Base-by-base conservation (phyloP, 2,888 invertebrate species). In the Nycteola revayana region DNA sequence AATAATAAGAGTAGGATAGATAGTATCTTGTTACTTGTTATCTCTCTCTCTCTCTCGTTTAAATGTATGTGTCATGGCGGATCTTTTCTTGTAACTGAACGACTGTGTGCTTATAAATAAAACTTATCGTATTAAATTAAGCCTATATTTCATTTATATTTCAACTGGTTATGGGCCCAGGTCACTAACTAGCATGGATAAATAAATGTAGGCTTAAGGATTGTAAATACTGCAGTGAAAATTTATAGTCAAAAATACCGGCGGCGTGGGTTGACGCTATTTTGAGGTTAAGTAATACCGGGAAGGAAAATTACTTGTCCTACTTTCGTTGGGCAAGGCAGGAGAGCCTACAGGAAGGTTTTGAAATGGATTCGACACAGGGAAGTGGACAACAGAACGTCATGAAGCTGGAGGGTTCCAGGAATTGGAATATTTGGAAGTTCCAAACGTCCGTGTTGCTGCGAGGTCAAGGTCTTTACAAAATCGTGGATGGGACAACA, bases 381-480 rank as follows among this genome's bases (percentile, higher is more conserved):
- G 6, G 21, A 10, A 21, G 8, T 7, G 1, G 7, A 7, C 1
- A 6, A 28, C 18, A 28, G 18, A 28, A 18, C 17, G 28, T 28
- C 18, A 28, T 28, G 18, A 28, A 28, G 21, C 9, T 26, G 26
- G 14, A 14, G 14, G 25, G 31, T 18, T 10, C 10, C 20, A 28
- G 8, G 2, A 29, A 35, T 24, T 32, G 29, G 32, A 28, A 41
- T 3, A n/a, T 32, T 9, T 38, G 34, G 29, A 11, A 25, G 8
- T 36, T 32, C 22, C 26, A 36, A 6, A 26, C 36, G 2, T 4
- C 9, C 1, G 26, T 37, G 7, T 22, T 28, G 8, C 20, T 37
- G 28, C 33, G 34, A 20, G 34, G 37, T n/a, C 31, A 42, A 9
- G 37, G 30, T 6, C 14, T 36, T 1, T 24, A 25, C 3, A 10